Conservation (phyloP, 1,140 invertebrate genomes). For the Pristionchus pacificus region DNA sequence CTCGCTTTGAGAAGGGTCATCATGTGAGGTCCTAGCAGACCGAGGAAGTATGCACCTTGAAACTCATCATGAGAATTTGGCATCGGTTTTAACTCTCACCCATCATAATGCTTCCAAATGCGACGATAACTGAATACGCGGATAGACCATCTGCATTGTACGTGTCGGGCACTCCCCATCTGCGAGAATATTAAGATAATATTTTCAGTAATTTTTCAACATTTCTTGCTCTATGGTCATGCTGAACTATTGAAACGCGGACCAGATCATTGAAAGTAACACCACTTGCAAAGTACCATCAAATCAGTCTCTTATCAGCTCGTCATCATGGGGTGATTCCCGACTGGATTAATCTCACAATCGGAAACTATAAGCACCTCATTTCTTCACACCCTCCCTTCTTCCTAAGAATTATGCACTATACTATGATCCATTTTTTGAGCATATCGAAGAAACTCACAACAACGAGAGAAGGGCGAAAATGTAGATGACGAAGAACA, state of each 20-base stretch:
- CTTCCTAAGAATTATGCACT: too few relatives aligned
- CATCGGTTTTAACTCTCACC: too few relatives aligned
- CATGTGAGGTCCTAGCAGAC: slow-evolving; percentile 41
- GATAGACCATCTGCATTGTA: not conserved
- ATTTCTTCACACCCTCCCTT: too few relatives aligned
- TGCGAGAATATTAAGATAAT: not conserved
- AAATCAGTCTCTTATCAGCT: not conserved
- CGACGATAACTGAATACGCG: not conserved
- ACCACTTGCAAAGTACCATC: not conserved
- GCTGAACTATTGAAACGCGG: not conserved
- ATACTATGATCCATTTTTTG: too few relatives aligned
- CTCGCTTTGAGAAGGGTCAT: slow-evolving; percentile 41
- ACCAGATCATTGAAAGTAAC: not conserved
- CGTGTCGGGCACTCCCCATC: not conserved
- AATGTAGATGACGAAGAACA: slow-evolving; percentile 24
- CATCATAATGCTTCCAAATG: not conserved
- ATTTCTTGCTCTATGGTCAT: too few relatives aligned
- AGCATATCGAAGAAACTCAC: too few relatives aligned
- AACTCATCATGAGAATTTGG: too few relatives aligned
- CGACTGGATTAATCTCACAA: too few relatives aligned
- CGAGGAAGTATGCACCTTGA: slow-evolving; percentile 42
- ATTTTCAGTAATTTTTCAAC: too few relatives aligned
- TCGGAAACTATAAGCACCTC: too few relatives aligned
- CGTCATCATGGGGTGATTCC: too few relatives aligned
- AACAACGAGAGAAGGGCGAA: slow-evolving; percentile 23